phyloP scores from a whole-genome alignment of 1,140 invertebrate species.

The Drosophila nikananu region DNA sequence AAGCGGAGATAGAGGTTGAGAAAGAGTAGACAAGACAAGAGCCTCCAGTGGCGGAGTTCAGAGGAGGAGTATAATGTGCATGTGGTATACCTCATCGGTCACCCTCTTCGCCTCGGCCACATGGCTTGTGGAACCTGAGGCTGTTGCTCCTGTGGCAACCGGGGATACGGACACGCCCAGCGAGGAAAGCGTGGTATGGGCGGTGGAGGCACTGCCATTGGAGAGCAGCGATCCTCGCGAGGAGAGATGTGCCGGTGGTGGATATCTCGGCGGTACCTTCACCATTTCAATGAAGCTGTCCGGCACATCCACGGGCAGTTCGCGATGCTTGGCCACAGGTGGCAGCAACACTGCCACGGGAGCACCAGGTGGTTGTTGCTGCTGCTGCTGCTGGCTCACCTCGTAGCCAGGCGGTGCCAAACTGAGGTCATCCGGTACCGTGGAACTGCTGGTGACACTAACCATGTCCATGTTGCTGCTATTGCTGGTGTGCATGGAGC shows the following conservation, averaged over 20 bases:
- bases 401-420: constrained; percentile 66
- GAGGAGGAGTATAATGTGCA: constrained; percentile 42
- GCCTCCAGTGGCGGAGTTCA: constrained; percentile 14
- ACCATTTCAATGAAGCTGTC: constrained; percentile 91
- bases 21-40: neutral
- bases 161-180: constrained; percentile 38
- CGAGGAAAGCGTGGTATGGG: constrained; percentile 74
- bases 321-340: constrained; percentile 86
- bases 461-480: constrained; percentile 41
- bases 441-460: constrained; percentile 51
- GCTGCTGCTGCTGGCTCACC: constrained; percentile 37
- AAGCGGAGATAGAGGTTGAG: constrained; percentile 3
- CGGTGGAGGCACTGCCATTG: constrained; percentile 69
- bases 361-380: constrained; percentile 11
- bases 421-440: constrained; percentile 62
- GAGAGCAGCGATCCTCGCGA: constrained; percentile 76
- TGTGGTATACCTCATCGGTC: constrained; percentile 52
- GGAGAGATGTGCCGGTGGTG: constrained; percentile 86
- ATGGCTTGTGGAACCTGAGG: constrained; percentile 14
- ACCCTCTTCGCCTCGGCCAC: constrained; percentile 40
- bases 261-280: constrained; percentile 91
- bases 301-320: constrained; percentile 91
- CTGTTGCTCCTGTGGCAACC: constrained; percentile 1
- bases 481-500: constrained; percentile 61
- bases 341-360: constrained; percentile 30